Base-by-base conservation (phyloP, 1,140 invertebrate genomes). In the Hycleus cichorii region DNA sequence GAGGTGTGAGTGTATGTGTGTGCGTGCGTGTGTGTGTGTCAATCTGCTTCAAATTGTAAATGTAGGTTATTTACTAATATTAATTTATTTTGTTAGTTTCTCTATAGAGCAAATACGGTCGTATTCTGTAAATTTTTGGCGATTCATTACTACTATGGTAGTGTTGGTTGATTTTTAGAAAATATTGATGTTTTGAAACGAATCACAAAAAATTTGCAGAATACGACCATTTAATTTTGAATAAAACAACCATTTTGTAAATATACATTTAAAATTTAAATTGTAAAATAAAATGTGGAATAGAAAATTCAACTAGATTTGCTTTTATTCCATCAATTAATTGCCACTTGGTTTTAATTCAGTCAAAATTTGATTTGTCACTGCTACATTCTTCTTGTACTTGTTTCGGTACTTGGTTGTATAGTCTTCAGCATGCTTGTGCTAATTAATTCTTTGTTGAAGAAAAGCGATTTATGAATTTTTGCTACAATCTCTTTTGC, bases 401-500 rank as follows among this genome's bases (percentile, higher is more conserved):
- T 44, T 91, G 86, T 6, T 72, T 72, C 2, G 93, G 94, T 8
- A 95, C 93, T 95, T 95, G 0, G 74, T 80, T 3, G 78, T 72
- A 74, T 97, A 98, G 76, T 93, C 90, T 0, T 82, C 72, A 7
- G 84, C 83, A 24, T 76, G 71, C 74, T 71, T 90, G 85, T 47
- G 84, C 82, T 39, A 95, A 71, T 68, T 89, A 93, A 8, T 76
- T 76, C 60, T 93, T 79, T 25, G 83, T 84, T 69, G 75, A 5
- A 95, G 72, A 50, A 80, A 78, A 11, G 86, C 83, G 57, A 88
- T 78, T 70, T 91, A 48, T 85, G 76, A 26, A 97, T 75, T 71
- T 93, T 93, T 18, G 18, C 18, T 3, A 82, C 76, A 4, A 91
- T 81, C 74, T 97, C 94, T 74, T 95, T 95, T 27, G 78, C 76